Evolutionary conservation across 1,140 invertebrate species (phyloP).

Genomic region (Epicauta chinensis): DNA sequence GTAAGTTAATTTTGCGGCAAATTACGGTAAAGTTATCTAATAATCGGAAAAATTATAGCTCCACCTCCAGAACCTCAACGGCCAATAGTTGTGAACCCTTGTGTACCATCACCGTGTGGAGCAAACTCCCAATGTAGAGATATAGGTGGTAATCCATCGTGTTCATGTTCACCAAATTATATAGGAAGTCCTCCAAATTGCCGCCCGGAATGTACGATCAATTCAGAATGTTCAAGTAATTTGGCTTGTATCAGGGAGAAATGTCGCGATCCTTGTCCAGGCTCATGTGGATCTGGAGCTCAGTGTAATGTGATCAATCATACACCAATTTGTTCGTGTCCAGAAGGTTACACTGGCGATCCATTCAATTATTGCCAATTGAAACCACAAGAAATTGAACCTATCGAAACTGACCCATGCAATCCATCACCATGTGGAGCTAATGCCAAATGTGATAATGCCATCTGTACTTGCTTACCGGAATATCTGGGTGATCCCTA

Average conservation of each 20-base stretch:
- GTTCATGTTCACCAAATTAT: constrained; percentile 60
- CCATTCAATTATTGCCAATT: constrained; percentile 52
- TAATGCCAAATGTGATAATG: constrained; percentile 68
- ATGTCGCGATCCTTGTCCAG: constrained; percentile 62
- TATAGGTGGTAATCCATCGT: constrained; percentile 52
- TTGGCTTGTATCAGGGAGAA: constrained; percentile 58
- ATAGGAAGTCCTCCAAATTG: constrained; percentile 64
- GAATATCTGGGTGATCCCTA: constrained; percentile 62
- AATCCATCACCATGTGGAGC: constrained; percentile 70
- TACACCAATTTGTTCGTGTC: constrained; percentile 49
- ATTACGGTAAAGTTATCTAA: not conserved
- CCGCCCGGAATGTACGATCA: constrained; percentile 65
- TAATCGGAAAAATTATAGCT: no score
- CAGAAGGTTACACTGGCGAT: constrained; percentile 52
- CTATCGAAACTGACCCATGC: constrained; percentile 53
- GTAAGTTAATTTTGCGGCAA: no score
- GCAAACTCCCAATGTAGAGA: constrained; percentile 58
- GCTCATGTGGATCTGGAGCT: constrained; percentile 57
- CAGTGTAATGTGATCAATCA: constrained; percentile 49
- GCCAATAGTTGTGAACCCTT: constrained; percentile 55
- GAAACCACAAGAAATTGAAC: constrained; percentile 46
- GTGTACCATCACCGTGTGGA: constrained; percentile 61
- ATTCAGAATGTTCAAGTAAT: constrained; percentile 59
- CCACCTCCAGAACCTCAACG: constrained; percentile 35
- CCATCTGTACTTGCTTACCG: constrained; percentile 53